Base-by-base conservation (phyloP, 2,113 vertebrate species). In the Numenius arquata region DNA sequence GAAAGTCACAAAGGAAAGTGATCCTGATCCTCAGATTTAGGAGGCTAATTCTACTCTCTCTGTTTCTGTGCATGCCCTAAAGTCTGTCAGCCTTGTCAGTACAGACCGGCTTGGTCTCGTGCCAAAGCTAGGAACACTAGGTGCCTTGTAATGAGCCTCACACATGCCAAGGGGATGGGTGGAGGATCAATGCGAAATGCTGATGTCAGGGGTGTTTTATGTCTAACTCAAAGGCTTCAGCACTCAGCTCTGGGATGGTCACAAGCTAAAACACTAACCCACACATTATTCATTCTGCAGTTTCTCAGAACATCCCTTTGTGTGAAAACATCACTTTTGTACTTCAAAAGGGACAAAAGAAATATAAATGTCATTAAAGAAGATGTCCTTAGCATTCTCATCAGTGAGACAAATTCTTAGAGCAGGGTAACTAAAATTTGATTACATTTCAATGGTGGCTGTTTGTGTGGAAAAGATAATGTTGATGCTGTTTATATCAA, bases 71-170 rank as follows among this genome's bases (percentile, higher is more conserved):
- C 65, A 30, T 75, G 47, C 73, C 41, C 68, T 53, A 8, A 84
- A 91, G 3, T 74, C 80, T 90, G 38, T 71, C 56, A 86, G 65
- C 59, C 85, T 91, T 95, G 85, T 79, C 74, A 56, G 38, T 82
- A 93, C 85, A 93, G 70, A 93, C 61, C 2, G 59, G 61, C 29
- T 93, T 90, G 86, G 84, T 93, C 56, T 74, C 23, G 40, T 63
- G 89, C 92, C 91, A 95, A 96, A 87, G 7, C 29, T 68, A 72
- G 86, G 79, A 96, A 93, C 86, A 95, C 91, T 96, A 48, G 74
- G 56, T 93, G 85, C 86, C 85, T 66, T 93, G 75, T 92, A 88
- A 85, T 36, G 25, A 93, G 65, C 38, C 56, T 92, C 68, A 81
- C 41, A 75, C 23, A 58, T 30, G 68, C 80, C 68, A 84, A 90